These are phyloP conservation scores for Scalopus aquaticus DNA, from an alignment of 2,113 vertebrate species.

Conservation along the genomic window DNA sequence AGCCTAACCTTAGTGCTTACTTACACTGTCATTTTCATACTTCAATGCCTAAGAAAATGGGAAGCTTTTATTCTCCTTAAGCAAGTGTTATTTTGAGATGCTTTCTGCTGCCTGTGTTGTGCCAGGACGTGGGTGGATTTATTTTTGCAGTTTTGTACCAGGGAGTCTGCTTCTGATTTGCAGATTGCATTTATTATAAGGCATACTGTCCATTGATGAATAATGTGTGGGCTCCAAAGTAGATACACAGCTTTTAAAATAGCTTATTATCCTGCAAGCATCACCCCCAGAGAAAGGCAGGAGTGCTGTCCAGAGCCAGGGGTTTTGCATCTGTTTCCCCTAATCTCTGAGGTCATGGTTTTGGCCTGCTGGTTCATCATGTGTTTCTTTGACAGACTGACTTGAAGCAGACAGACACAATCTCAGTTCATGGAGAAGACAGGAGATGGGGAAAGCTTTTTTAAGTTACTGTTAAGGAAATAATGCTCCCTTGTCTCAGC, in stretches of 20 bases:
- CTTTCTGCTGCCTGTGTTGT: constrained; percentile 61
- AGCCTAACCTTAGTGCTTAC: neutral
- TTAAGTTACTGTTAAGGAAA: neutral
- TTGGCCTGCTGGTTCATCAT: neutral
- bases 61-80: neutral
- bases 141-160: constrained; percentile 73
- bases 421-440: neutral
- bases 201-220: constrained; percentile 52
- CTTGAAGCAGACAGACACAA: neutral
- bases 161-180: constrained; percentile 60
- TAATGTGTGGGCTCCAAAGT: constrained; percentile 46
- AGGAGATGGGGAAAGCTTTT: rapidly evolving
- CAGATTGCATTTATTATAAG: constrained; percentile 37
- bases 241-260: constrained; percentile 62
- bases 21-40: neutral
- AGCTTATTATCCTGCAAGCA: constrained; percentile 41
- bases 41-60: neutral
- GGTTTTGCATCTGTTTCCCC: neutral
- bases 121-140: constrained; percentile 66
- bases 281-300: constrained; percentile 7
- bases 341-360: neutral
- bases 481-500: neutral
- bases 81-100: constrained; percentile 58
- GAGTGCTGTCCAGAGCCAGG: neutral
- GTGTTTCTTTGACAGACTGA: rapidly evolving